These are phyloP conservation scores for Hemithea aestivaria DNA, from an alignment of 2,888 invertebrate species.

Conservation along the genomic window DNA sequence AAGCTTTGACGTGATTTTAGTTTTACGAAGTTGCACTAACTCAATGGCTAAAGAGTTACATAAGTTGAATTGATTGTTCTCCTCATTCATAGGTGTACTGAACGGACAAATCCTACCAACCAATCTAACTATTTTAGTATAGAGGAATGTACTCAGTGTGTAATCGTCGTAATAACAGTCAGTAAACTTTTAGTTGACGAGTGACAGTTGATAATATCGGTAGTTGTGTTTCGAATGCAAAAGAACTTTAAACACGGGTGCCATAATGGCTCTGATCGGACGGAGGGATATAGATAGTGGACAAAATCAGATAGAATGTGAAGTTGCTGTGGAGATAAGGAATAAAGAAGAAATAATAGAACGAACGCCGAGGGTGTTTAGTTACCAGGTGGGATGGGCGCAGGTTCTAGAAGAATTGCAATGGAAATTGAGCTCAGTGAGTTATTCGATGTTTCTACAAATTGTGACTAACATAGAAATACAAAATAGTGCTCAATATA, in stretches of 20 bases:
- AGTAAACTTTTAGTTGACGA: constrained; percentile 12
- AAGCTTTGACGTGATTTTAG: too few species aligned
- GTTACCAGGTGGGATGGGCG: constrained; percentile 54
- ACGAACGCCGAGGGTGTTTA: constrained; percentile 33
- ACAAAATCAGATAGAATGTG: constrained; percentile 28
- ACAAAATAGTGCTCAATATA: too few species aligned
- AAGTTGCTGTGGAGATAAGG: constrained; percentile 19
- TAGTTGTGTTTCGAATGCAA: constrained; percentile 19
- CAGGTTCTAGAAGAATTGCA: constrained; percentile 61
- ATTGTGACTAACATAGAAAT: constrained; percentile 19
- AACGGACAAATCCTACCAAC: too few species aligned
- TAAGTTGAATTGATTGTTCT: too few species aligned
- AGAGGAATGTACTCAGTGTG: too few species aligned
- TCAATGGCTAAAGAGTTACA: too few species aligned
- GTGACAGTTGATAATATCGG: constrained; percentile 7
- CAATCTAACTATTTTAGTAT: too few species aligned
- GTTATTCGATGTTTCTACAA: constrained; percentile 29
- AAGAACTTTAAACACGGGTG: constrained; percentile 21
- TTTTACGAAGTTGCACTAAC: too few species aligned
- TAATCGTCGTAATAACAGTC: constrained; percentile 13
- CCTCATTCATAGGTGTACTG: too few species aligned
- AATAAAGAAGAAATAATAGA: constrained; percentile 13
- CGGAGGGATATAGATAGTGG: constrained; percentile 36
- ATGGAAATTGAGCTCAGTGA: constrained; percentile 53
- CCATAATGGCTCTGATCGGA: constrained; percentile 34